Conservation (phyloP, 2,888 invertebrate species). For the Temnothorax rugatulus region DNA sequence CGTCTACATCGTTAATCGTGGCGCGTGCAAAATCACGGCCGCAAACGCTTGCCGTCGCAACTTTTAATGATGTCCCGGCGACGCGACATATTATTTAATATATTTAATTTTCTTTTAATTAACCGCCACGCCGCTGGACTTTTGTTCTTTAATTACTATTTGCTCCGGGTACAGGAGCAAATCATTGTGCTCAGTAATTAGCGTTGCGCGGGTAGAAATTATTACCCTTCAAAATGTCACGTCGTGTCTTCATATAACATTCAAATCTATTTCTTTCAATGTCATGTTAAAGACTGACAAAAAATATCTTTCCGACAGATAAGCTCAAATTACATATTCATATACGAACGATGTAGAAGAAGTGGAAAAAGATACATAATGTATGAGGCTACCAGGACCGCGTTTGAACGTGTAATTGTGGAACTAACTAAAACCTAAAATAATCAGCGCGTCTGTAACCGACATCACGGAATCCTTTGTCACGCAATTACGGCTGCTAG, state of each 20-base stretch:
- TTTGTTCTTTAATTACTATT: not conserved
- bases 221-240: not conserved
- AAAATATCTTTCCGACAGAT: not conserved
- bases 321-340: not conserved
- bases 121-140: not conserved
- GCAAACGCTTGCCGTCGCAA: no score
- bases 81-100: not conserved
- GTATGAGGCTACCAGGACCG: not conserved
- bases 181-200: not conserved
- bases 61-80: not conserved
- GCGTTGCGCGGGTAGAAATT: not conserved
- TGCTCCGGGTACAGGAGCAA: not conserved
- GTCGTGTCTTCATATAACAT: not conserved
- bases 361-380: not conserved
- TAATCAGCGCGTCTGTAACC: conserved; percentile 10
- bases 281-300: not conserved
- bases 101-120: conserved; percentile 27
- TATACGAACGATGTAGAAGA: not conserved
- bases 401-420: not conserved
- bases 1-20: not conserved
- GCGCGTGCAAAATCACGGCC: not conserved
- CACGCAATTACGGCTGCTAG: conserved; percentile 15
- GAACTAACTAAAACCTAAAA: not conserved
- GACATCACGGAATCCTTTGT: conserved; percentile 13
- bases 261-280: not conserved